These are phyloP conservation scores for Trachelus iudaicus DNA, from an alignment of 2,888 invertebrate genomes.

Conservation along the genomic window DNA sequence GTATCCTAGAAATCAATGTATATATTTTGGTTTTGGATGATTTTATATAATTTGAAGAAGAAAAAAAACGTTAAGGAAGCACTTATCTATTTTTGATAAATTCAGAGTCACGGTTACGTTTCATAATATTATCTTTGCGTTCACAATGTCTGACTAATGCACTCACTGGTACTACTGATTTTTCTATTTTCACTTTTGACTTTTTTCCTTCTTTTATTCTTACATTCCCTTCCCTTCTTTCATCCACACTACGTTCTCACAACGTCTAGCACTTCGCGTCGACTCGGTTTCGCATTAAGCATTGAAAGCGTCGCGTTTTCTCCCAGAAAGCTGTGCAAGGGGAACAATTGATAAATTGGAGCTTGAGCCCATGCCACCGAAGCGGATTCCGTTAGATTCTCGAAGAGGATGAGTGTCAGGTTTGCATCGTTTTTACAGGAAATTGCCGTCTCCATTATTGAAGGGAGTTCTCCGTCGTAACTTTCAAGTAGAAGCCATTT, in stretches of 20 bases:
- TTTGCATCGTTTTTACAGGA: slow-evolving; percentile 20
- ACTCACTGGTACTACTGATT: too few species aligned
- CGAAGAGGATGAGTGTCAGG: not conserved
- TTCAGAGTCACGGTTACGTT: too few species aligned
- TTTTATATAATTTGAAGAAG: not conserved
- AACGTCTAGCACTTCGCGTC: not conserved
- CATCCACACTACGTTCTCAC: not conserved
- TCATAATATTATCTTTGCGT: too few species aligned
- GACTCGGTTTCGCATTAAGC: not conserved
- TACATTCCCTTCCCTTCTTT: not conserved
- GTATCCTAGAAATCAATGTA: too few species aligned
- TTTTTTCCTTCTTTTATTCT: not conserved
- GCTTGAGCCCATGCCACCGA: not conserved
- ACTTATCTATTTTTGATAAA: too few species aligned
- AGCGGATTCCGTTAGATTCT: not conserved
- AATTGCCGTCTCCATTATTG: slow-evolving; percentile 23
- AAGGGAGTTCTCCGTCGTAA: slow-evolving; percentile 4
- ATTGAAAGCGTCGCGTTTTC: not conserved
- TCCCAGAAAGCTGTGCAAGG: not conserved
- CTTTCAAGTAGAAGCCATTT: not conserved
- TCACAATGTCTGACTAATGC: too few species aligned
- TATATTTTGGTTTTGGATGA: not conserved
- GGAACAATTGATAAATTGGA: not conserved
- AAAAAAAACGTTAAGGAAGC: too few species aligned
- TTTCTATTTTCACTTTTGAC: not conserved